Base-by-base conservation (phyloP, 2,888 invertebrate genomes). In the Dioctria linearis region DNA sequence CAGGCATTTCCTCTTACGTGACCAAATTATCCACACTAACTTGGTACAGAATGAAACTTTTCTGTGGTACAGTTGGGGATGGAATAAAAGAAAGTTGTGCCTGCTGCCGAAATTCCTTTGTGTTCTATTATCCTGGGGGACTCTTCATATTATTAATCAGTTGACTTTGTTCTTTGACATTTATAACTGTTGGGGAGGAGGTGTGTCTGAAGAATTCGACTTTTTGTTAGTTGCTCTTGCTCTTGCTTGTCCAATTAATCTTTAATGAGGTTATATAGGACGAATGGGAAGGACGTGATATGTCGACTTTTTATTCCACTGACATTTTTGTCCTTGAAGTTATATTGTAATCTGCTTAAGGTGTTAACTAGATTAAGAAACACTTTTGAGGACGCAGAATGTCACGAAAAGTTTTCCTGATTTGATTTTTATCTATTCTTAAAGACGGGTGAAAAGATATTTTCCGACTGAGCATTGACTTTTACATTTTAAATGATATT, bases 11-110 rank as follows among this genome's bases (percentile, higher is more conserved):
- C 5, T 5, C 59, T 59, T 65, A 65, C 65, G 65, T 65, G 65
- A 65, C 65, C 65, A 65, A 65, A 65, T 65, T 65, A 65, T 65
- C 65, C 65, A 6, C 65, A 65, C 40, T 5, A 65, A 65, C 65
- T 65, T 57, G 6, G 5, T 37, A 65, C 8, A 65, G 65, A 6
- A 9, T n/a, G 6, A 65, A 65, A 65, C 37, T 65, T 65, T 13
- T 5, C 40, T 40, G 6, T 65, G 40, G n/a, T 25, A 25, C 6
- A 39, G 11, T 65, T 39, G 6, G 9, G 25, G 25, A 65, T 40
- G 11, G 40, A 65, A 25, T 25, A 25, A 65, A 65, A 37, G 40
- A 65, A 65, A 65, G 40, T 65, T 65, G 65, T 40, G 6, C 40
- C 39, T 25, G 6, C 40, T 65, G 8, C 5, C 65, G 8, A 8